These are phyloP conservation scores for Oxystoma pomonae DNA, from an alignment of 2,888 invertebrate species.

Conservation along the genomic window DNA sequence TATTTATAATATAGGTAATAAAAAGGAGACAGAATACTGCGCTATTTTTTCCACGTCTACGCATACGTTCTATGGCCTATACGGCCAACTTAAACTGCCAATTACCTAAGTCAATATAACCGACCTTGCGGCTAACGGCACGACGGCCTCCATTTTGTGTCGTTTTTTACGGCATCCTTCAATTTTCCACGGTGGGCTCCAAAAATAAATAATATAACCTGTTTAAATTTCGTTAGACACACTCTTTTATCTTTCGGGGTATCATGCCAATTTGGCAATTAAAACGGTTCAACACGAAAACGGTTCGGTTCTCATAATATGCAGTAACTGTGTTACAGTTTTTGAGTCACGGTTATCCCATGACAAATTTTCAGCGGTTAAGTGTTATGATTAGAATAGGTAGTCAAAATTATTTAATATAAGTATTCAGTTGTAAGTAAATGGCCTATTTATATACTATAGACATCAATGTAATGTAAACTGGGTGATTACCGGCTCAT, in stretches of 20 bases:
- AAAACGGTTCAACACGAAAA: background rate
- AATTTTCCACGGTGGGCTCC: background rate
- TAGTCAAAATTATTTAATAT: background rate
- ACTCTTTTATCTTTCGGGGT: background rate
- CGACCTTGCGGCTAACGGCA: background rate
- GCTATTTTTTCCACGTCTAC: too few relatives aligned
- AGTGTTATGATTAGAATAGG: background rate
- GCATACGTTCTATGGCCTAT: too few relatives aligned
- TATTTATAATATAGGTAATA: too few relatives aligned
- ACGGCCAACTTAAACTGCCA: too few relatives aligned
- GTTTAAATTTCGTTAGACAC: background rate
- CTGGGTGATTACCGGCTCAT: too few relatives aligned
- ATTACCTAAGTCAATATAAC: too few relatives aligned
- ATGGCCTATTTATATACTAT: too few relatives aligned
- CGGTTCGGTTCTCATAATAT: slow-evolving; percentile 4
- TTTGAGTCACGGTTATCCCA: background rate
- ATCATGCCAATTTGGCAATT: slow-evolving; percentile 3
- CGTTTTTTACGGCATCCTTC: background rate
- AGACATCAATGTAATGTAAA: too few relatives aligned
- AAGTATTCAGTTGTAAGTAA: background rate
- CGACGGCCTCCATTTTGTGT: background rate
- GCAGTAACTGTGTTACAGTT: background rate
- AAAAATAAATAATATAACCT: background rate
- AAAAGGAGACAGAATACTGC: too few relatives aligned
- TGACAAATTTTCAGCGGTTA: background rate